A percentile compares a stretch with the other conserved stretches of the same genome.
These are phyloP conservation scores for Sebastolobus altivelis DNA, from an alignment of 2,797 vertebrate genomes.

Conservation along the genomic window DNA sequence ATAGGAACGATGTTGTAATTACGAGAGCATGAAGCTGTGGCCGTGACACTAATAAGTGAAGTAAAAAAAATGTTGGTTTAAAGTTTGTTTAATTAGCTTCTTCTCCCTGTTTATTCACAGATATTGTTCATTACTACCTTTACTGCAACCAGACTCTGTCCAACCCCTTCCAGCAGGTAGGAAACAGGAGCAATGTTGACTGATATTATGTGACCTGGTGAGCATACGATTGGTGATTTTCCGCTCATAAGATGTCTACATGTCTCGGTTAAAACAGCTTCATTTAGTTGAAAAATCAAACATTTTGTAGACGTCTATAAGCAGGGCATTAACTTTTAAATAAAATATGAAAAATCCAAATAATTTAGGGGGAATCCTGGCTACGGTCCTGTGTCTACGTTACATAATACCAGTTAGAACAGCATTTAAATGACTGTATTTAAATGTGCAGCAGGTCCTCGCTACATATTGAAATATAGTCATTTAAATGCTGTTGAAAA, in stretches of 20 bases:
- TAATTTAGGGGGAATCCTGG: background rate
- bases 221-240: background rate
- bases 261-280: background rate
- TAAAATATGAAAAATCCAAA: background rate
- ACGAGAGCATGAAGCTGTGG: background rate
- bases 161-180: slow-evolving; percentile 98
- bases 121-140: slow-evolving; percentile 94
- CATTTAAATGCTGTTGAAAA: background rate
- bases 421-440: background rate
- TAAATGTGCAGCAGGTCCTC: background rate
- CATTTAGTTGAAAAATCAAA: background rate
- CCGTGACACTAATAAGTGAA: slow-evolving; percentile 3
- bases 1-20: background rate
- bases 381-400: background rate
- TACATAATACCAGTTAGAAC: background rate
- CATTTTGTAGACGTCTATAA: background rate
- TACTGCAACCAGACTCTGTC: slow-evolving; percentile 92
- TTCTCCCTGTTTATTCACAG: slow-evolving; percentile 76
- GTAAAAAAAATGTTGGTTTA: background rate
- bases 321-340: background rate
- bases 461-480: background rate
- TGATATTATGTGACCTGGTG: background rate
- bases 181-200: background rate
- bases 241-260: no score
- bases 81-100: background rate